Conservation (phyloP, 2,888 invertebrate genomes). For the Neria commutata region DNA sequence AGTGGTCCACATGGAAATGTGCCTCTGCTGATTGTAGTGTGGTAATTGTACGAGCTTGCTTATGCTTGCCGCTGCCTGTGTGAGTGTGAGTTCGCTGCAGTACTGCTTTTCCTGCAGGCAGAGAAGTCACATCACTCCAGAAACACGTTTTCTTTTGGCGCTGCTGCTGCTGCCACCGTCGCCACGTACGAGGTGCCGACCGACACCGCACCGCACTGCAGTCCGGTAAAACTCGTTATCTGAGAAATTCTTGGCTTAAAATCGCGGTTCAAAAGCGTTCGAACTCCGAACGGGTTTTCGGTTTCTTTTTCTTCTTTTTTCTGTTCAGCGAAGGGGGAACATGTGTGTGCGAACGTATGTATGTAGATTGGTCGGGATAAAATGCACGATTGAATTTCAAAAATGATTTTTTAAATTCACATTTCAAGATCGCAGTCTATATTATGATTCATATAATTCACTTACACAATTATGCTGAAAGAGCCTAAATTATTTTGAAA, state of each 20-base stretch:
- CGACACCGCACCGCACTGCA: too few relatives aligned
- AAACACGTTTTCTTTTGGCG: neutral
- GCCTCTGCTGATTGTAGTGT: slow-evolving; percentile 9
- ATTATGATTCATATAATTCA: too few relatives aligned
- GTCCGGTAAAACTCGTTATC: slow-evolving; percentile 33
- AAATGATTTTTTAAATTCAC: too few relatives aligned
- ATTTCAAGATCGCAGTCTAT: too few relatives aligned
- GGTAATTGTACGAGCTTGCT: slow-evolving; percentile 11
- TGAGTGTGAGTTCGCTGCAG: neutral
- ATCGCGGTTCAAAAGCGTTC: slow-evolving; percentile 11
- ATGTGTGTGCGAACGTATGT: neutral
- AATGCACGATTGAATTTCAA: too few relatives aligned
- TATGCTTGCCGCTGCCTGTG: too few relatives aligned
- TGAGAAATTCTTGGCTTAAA: slow-evolving; percentile 24
- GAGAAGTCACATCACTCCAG: neutral
- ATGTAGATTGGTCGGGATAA: too few relatives aligned
- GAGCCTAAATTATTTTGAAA: too few relatives aligned
- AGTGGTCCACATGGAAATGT: neutral
- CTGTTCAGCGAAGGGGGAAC: neutral
- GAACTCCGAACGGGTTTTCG: neutral
- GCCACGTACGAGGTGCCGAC: neutral
- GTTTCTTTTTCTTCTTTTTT: slow-evolving; percentile 13
- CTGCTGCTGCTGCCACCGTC: neutral
- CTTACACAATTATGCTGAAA: too few relatives aligned
- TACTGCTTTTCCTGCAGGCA: neutral